Evolutionary conservation across 2,888 invertebrate genomes (phyloP), one percentile per base, ranked within the genome.

Genomic region (Disparrhopalites patrizii): DNA sequence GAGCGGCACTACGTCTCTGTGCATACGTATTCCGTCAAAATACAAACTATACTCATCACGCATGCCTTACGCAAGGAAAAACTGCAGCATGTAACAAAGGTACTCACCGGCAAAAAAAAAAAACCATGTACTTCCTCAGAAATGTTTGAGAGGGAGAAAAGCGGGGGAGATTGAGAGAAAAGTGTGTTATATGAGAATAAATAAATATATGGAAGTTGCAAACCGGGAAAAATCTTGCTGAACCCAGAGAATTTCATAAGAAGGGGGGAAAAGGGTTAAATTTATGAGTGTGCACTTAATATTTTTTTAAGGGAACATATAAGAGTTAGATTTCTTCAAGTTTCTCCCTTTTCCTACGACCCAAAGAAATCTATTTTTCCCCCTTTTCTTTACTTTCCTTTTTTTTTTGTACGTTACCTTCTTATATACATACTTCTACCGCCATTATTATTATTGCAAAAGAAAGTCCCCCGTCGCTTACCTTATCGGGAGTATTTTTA

Each of bases 401-500:
- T 23, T n/a, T n/a, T 47, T n/a, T 4, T 36, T 36, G 8, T 36
- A 36, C 36, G 13, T 36, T 47, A 23, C n/a, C 13, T 47, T 47
- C 15, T 47, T 47, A 47, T 47, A 8, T 18, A 4, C 20, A 47
- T 47, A 23, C 47, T 18, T 18, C 23, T 3, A 10, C 47, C n/a
- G n/a, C n/a, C n/a, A n/a, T n/a, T n/a, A n/a, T 47, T 47, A 47
- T 47, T 47, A 47, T n/a, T 8, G 23, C 47, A 47, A 47, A 47
- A 47, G 38, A 28, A 47, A 36, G 36, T 27, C 25, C 28, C 27
- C 23, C 27, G 57, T 10, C 54, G 33, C 60, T 61, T 61, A 61
- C 60, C 60, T 61, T 61, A 51, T 30, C 30, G 30, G 36, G 23
- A 25, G 36, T 56, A n/a, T n/a, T 47, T 43, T 43, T 58, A 58